These are phyloP conservation scores for Apodemus agrarius DNA, from an alignment of 2,797 vertebrate species.

Conservation along the genomic window DNA sequence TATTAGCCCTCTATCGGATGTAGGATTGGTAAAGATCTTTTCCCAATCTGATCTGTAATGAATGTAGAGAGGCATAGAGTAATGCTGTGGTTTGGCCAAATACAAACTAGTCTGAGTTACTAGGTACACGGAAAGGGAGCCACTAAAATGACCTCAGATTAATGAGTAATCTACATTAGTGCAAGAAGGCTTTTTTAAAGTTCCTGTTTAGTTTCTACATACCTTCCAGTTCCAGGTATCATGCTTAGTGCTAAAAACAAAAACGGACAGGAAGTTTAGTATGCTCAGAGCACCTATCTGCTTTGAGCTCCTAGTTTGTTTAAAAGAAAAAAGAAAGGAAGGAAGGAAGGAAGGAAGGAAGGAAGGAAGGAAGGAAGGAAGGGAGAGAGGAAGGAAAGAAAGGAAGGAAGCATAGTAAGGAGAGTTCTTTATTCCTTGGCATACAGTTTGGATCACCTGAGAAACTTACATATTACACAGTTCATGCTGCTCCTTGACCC, in stretches of 20 bases:
- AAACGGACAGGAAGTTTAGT: not conserved
- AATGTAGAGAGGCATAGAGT: not conserved
- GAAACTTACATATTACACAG: not conserved
- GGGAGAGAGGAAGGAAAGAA: too few species aligned
- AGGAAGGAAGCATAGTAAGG: too few species aligned
- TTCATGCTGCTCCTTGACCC: too few species aligned
- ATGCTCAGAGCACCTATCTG: not conserved
- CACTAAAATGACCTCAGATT: not conserved
- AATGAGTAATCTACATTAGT: not conserved
- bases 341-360: too few species aligned
- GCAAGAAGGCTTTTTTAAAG: constrained; percentile 1
- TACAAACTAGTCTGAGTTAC: constrained; percentile 19
- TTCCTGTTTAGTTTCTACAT: not conserved
- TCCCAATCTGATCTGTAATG: not conserved
- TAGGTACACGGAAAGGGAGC: constrained; percentile 6
- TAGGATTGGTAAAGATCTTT: too few species aligned
- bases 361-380: too few species aligned
- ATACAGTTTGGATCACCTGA: not conserved
- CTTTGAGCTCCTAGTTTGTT: not conserved
- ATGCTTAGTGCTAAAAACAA: not conserved
- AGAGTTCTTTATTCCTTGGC: not conserved
- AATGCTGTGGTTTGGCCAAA: constrained; percentile 40
- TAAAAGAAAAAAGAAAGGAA: not conserved
- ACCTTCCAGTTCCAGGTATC: not conserved
- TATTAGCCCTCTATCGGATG: too few species aligned